A percentile compares a stretch with the other conserved stretches of the same genome.
Conservation (phyloP, 2,113 vertebrate genomes). For the Embiotoca jacksoni region DNA sequence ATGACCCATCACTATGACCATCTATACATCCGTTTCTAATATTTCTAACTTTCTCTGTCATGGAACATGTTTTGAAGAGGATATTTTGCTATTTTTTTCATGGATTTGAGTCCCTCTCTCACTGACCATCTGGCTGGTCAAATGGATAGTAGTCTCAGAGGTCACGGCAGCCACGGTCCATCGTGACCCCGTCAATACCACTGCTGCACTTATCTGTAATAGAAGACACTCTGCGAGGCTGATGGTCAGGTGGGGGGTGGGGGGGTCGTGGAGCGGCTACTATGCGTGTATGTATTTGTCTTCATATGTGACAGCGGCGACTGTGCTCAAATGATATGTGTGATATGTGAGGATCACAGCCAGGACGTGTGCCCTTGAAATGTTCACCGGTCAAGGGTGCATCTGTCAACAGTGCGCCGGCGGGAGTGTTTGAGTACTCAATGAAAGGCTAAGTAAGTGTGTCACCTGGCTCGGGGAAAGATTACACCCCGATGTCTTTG, state of each 20-base stretch:
- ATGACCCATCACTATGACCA: no score
- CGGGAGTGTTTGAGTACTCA: constrained; percentile 23
- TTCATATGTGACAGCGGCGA: constrained; percentile 24
- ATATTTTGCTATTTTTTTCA: neutral
- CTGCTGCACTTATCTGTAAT: constrained; percentile 76
- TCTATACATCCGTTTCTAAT: neutral
- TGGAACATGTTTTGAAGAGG: neutral
- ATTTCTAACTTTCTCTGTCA: neutral
- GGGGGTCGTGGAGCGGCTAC: neutral
- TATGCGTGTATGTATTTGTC: constrained; percentile 33
- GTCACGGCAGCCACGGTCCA: constrained; percentile 54
- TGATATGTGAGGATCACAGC: constrained; percentile 28
- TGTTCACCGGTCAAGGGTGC: constrained; percentile 31
- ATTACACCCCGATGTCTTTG: constrained; percentile 58
- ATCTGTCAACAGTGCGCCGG: constrained; percentile 50
- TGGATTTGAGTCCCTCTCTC: constrained; percentile 6
- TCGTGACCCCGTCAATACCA: constrained; percentile 68
- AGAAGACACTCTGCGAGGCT: constrained; percentile 65
- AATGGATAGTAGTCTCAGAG: constrained; percentile 54
- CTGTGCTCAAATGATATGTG: constrained; percentile 40
- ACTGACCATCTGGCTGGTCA: constrained; percentile 66
- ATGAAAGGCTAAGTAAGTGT: constrained; percentile 51
- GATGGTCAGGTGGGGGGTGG: constrained; percentile 45
- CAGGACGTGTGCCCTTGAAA: constrained; percentile 63
- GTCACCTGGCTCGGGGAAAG: constrained; percentile 58